These are phyloP conservation scores for Alviniconcha strummeri DNA, from an alignment of 2,888 invertebrate species.

Conservation along the genomic window DNA sequence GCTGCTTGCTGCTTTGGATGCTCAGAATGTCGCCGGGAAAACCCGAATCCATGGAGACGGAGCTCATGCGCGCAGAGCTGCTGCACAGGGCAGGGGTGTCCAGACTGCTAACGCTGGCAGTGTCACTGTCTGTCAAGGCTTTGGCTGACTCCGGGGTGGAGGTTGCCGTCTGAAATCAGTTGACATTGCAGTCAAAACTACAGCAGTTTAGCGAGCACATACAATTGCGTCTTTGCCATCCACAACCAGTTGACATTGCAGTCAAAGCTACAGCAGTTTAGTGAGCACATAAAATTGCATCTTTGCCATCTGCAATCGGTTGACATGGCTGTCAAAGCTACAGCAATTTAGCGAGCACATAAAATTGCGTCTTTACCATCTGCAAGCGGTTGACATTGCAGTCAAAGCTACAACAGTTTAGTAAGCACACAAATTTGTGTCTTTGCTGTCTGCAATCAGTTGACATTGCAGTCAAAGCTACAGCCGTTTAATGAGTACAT, in stretches of 20 bases:
- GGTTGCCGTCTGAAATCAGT: constrained; percentile 18
- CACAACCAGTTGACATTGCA: constrained; percentile 21
- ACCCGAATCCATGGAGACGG: constrained; percentile 40
- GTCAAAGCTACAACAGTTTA: too few species aligned
- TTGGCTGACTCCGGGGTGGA: constrained; percentile 39
- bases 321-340: not conserved
- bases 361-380: not conserved
- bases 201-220: too few species aligned
- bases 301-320: constrained; percentile 33
- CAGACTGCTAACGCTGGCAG: constrained; percentile 48
- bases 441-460: too few species aligned
- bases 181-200: not conserved
- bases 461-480: too few species aligned
- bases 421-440: too few species aligned
- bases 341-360: too few species aligned
- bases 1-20: constrained; percentile 29
- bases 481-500: too few species aligned
- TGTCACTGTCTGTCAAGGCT: constrained; percentile 49
- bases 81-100: constrained; percentile 36
- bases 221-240: too few species aligned
- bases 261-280: too few species aligned
- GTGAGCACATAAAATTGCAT: too few species aligned
- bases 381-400: constrained; percentile 8
- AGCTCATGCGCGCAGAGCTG: constrained; percentile 13
- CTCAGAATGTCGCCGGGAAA: constrained; percentile 31